Percentiles rank a stretch among this genome's conserved stretches.
These are phyloP conservation scores for Brachyalestes nurse DNA, from an alignment of 2,797 vertebrate genomes.

Conservation along the genomic window DNA sequence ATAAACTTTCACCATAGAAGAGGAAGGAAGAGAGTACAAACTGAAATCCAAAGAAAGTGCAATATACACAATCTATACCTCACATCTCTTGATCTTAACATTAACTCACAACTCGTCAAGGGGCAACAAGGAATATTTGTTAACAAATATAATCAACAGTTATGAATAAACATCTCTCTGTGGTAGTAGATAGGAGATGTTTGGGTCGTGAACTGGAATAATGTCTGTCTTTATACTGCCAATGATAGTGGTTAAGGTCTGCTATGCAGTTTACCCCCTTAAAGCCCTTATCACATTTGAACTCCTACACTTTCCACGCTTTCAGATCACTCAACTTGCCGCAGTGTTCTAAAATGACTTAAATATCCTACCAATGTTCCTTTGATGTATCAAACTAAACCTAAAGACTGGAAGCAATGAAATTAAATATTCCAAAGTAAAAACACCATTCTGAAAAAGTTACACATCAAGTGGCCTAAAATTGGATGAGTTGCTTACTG, in stretches of 20 bases:
- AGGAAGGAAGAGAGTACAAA: constrained; percentile 53
- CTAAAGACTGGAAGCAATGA: neutral
- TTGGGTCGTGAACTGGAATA: neutral
- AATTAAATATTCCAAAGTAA: neutral
- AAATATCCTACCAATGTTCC: constrained; percentile 9
- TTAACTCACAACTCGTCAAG: neutral
- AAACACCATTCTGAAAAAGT: neutral
- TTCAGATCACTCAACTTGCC: neutral
- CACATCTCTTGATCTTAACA: constrained; percentile 54
- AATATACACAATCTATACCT: constrained; percentile 82
- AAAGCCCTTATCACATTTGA: constrained; percentile 6
- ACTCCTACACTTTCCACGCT: neutral
- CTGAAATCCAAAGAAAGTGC: constrained; percentile 82
- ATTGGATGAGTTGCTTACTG: neutral
- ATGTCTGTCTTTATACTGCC: too few relatives aligned
- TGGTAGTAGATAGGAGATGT: neutral
- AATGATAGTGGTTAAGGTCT: neutral
- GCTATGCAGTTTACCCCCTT: constrained; percentile 4
- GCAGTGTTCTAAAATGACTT: neutral
- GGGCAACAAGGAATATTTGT: neutral
- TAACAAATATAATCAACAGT: neutral
- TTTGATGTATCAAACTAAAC: neutral
- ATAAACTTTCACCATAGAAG: constrained; percentile 27
- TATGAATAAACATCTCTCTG: neutral
- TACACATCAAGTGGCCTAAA: neutral